Evolutionary conservation across 2,888 invertebrate genomes (phyloP), one percentile per base, ranked within the genome.

Genomic region (Agrilus biguttatus): DNA sequence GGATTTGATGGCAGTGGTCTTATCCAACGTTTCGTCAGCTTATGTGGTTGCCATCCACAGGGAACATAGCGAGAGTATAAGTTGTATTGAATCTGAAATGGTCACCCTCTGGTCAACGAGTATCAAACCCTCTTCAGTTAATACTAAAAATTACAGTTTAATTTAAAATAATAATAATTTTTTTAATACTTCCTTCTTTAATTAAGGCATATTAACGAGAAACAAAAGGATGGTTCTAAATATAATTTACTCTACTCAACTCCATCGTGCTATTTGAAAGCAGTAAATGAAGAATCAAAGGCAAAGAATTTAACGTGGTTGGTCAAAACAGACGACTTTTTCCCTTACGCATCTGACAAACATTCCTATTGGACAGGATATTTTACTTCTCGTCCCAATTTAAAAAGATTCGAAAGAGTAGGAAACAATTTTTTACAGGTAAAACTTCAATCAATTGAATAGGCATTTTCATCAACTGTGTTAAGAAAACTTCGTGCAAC

Each of bases 191-290:
- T 13, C 8, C 14, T 12, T 14, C 14, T 23, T 41, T 5, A n/a
- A 23, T 32, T 2, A 14, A 17, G 12, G 34, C 13, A 34, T 21
- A 37, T 7, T 19, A 32, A 42, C 23, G 28, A 32, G 8, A 39
- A 36, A 3, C 36, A 49, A 33, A 33, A 5, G 3, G 45, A 49
- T 14, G 50, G 48, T 7, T 49, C 75, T 0, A 72, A 47, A 39
- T 51, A 89, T 0, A 86, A 89, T 52, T 62, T 88, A 5, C 74
- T 86, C 47, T 88, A 88, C 57, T 88, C 88, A 0, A 87, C 86
- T 0, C 88, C 88, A 0, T 77, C 80, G 0, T 88, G 88, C 53
- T 88, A 88, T 54, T 53, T 86, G 42, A 80, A 86, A 55, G 75
- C 85, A 0, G 66, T 88, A 0, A 75, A 68, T 46, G 56, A 63